Conservation (phyloP, 2,113 vertebrate genomes). For the Poicephalus meyeri region DNA sequence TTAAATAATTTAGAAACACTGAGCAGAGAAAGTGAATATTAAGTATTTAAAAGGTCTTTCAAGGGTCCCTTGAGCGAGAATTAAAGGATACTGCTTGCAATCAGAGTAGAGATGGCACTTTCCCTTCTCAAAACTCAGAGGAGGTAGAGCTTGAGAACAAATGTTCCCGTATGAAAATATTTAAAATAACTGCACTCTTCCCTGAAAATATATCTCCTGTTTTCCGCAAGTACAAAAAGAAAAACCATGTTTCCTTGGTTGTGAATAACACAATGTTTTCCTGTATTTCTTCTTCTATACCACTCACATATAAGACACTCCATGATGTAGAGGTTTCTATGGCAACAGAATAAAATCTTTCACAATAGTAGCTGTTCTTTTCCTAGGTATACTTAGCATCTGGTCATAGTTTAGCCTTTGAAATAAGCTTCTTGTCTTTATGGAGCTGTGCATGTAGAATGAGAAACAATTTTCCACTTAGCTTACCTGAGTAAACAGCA, state of each 20-base stretch:
- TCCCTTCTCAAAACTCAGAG: background rate
- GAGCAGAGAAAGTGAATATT: background rate
- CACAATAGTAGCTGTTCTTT: constrained; percentile 11
- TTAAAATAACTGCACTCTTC: background rate
- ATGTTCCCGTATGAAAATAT: background rate
- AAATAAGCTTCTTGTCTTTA: background rate
- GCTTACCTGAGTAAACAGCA: background rate
- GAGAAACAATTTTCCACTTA: background rate
- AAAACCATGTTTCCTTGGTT: background rate
- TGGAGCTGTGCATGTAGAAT: background rate
- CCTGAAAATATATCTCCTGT: background rate
- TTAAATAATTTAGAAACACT: constrained; percentile 15
- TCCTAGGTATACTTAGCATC: background rate
- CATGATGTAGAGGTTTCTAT: constrained; percentile 41
- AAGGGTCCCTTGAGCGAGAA: background rate
- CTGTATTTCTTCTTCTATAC: background rate
- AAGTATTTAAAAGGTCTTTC: constrained; percentile 1
- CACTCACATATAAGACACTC: background rate
- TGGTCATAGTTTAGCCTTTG: background rate
- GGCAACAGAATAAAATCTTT: constrained; percentile 35
- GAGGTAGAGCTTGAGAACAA: background rate
- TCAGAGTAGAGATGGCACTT: background rate
- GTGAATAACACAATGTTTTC: background rate
- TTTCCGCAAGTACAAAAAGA: background rate
- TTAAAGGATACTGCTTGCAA: background rate